Base-by-base conservation (phyloP, 2,888 invertebrate species). In the Polietes domitor region DNA sequence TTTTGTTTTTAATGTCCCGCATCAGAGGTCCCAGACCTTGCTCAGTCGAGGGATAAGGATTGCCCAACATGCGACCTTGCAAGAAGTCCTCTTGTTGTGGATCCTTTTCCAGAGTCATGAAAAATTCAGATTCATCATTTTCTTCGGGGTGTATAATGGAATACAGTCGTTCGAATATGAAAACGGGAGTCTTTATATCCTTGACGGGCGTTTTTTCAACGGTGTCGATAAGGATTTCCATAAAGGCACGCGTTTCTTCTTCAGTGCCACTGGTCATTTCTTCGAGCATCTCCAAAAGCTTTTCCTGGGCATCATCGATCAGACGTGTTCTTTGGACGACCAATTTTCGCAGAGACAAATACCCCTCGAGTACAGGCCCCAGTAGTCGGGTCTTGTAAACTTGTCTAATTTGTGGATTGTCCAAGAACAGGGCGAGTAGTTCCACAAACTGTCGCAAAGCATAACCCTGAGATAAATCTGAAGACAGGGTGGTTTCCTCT, bases 1-100 rank as follows among this genome's bases (percentile, higher is more conserved):
- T 99, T 93, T 99, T 99, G 92, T 99, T 99, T 93, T 99, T 99
- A 10, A 99, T 97, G 91, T 99, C 98, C 50, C 99, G 94, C 99
- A 99, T 99, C 12, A 99, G 93, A 0, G 99, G 99, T 0, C 99
- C 99, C 88, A 99, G 94, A 7, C 98, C 99, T 0, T 97, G 95
- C 91, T 99, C 99, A 37, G 95, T 94, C 41, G 97, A 98, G 78
- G 97, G 98, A 93, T 99, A 99, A 0, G 99, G 99, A 93, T 99
- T 99, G 71, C 99, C 99, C 88, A 98, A 93, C 99, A 99, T 99
- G 47, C 99, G 95, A 7, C 98, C 97, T 94, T 96, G 93, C 87
- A 99, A 94, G 93, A 99, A 99, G 93, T 99, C 99, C 92, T 99
- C 99, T 89, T 99, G 99, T 88, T 99, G 99, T 0, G 98, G 97